phyloP scores from a whole-genome alignment of 2,888 invertebrate species.

The Diarsia brunnea region DNA sequence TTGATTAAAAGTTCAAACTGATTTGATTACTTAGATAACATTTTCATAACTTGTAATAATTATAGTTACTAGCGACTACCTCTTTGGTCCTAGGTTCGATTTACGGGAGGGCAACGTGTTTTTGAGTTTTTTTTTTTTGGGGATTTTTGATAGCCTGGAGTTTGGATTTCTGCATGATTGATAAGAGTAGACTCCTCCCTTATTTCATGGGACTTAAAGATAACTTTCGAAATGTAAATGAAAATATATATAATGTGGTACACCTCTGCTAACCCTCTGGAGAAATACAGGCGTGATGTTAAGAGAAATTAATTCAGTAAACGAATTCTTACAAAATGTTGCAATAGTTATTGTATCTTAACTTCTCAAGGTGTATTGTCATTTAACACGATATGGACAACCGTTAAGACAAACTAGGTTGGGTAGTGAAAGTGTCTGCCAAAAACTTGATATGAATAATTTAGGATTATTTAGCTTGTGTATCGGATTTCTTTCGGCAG shows the following conservation, averaged over 20 bases:
- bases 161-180: neutral
- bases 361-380: constrained; percentile 55
- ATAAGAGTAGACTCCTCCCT: neutral
- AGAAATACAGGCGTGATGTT: neutral
- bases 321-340: constrained; percentile 22
- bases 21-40: constrained; percentile 2
- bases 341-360: constrained; percentile 5
- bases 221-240: neutral
- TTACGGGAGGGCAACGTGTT: neutral
- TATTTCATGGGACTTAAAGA: neutral
- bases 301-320: constrained; percentile 13
- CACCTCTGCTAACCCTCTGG: neutral
- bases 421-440: constrained; percentile 49
- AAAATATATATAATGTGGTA: neutral
- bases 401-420: constrained; percentile 47
- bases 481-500: constrained; percentile 20
- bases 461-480: constrained; percentile 36
- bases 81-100: neutral
- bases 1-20: constrained; percentile 11
- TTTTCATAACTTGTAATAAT: neutral
- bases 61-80: neutral
- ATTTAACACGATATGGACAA: constrained; percentile 51
- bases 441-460: constrained; percentile 49
- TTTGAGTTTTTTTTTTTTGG: neutral
- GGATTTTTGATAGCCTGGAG: neutral